Base-by-base conservation (phyloP, 2,113 vertebrate genomes). In the Plecotus auritus region DNA sequence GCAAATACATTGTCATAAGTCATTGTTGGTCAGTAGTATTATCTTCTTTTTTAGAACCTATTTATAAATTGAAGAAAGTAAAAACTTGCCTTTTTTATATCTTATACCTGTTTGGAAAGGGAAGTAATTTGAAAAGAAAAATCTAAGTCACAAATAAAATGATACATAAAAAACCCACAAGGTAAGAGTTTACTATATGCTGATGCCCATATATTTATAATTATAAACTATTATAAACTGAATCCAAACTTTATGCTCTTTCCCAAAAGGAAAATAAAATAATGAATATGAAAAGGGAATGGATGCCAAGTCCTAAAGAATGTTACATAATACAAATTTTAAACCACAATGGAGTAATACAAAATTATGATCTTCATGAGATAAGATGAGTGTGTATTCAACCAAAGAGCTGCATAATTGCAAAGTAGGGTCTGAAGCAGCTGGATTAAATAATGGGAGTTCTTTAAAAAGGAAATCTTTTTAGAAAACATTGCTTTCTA, bases 361-460 rank as follows among this genome's bases (percentile, higher is more conserved):
- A 90, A 78, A 80, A 93, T 92, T 86, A 49, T 69, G 12, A 85
- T 85, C 26, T 69, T 95, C 66, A 59, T n/a, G 40, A 93, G 23
- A 54, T 64, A 81, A 72, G 9, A 66, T 90, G 28, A 82, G 18
- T 76, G 40, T 73, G 14, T 77, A 45, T 85, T 95, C 73, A 90
- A 81, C 82, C 61, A 72, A 78, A 54, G 45, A 74, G 70, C 3
- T 14, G 17, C 2, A 30, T 49, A 56, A 93, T 92, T 95, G 8
- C 32, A 90, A 72, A 88, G 12, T 9, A 49, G 40, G 78, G 40
- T 42, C 14, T 76, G 69, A 93, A 84, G 47, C 74, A 95, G n/a
- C 74, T 77, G 22, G 7, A 89, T 84, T 72, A 92, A 87, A 88
- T 91, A 97, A 88, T 47, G 12, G 37, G 9, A 51, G 6, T 56